Evolutionary conservation across 1,140 invertebrate genomes (phyloP), one percentile per base, ranked within the genome.

Genomic region (Drosophila suzukii): DNA sequence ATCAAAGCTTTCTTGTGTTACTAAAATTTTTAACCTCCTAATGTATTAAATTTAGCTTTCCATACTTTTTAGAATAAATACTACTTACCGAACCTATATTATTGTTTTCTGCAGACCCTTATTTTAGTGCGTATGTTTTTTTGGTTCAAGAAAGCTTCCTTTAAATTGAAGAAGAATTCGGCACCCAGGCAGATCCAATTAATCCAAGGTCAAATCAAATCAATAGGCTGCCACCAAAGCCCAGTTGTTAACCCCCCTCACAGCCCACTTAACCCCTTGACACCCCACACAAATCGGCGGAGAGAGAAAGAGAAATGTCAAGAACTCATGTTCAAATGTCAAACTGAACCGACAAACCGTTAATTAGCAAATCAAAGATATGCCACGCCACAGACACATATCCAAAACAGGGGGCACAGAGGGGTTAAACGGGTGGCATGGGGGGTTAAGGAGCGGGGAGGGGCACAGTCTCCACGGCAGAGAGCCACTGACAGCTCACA

Each of bases 351-450:
- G 84, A 89, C 84, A 89, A 89, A 89, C 84, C 84, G 84, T 89
- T 89, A 89, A 89, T 89, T 89, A 89, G 84, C 84, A 89, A 89
- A 89, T 89, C 84, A 89, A 89, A 89, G 84, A 84, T 89, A 86
- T 88, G 83, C 83, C 82, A 86, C 62, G 78, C 78, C 78, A 75
- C 62, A 78, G 65, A 49, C 44, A 66, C 71, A 57, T 34, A 70
- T 56, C 34, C 34, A 20, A 36, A 43, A 20, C 20, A 7, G 41
- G 55, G 32, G 50, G 15, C 32, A 53, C 50, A 3, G 15, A 53
- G 32, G 50, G 17, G 60, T 41, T 11, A 24, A 27, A 17, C 15
- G 38, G 13, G 32, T 8, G 60, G 17, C 39, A 32, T 8, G 1
- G 15, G 7, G 32, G 8, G 17, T 6, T 5, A 13, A 20, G 4